Base-by-base conservation (phyloP, 2,888 invertebrate species). In the Cosmopolites sordidus region DNA sequence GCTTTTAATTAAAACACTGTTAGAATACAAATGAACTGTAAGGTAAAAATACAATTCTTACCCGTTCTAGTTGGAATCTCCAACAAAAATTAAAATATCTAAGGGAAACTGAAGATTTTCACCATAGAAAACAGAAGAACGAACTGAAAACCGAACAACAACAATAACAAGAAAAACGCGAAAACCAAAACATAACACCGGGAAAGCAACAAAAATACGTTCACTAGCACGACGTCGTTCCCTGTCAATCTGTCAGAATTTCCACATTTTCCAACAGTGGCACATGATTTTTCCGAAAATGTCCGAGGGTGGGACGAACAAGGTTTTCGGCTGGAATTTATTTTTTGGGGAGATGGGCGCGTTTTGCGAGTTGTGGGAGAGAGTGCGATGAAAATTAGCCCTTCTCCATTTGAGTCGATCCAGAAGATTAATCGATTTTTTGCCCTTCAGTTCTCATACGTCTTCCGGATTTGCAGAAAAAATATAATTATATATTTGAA, bases 231-330 rank as follows among this genome's bases (percentile, higher is more conserved):
- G 22, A 33, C 42, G 38, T 22, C 16, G 16, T 43, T 18, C 14
- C 11, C 48, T 48, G 43, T 33, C 33, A 33, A 33, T 33, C 33
- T 33, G 33, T 48, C 48, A 43, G 44, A 44, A 29, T 38, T 48
- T 43, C 14, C 40, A 43, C 16, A 47, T 53, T 53, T 43, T 38
- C 49, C 43, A 50, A 17, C 45, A 43, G 42, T 16, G 33, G 42
- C 46, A 54, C 40, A 54, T 50, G 54, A 54, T 54, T 45, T 40
- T 45, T 9, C 12, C 54, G 54, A 51, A 50, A 54, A 43, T 17
- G 12, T 27, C 54, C 54, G 54, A 54, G 42, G 41, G 33, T 12
- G 11, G 12, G 2, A 33, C 33, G 33, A 33, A 11, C n/a, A 12
- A 4, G 12, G 12, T 33, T 33, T 33, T 33, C 33, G 33, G 3